Base-by-base conservation (phyloP, 1,140 invertebrate genomes). In the Ladona fulva region DNA sequence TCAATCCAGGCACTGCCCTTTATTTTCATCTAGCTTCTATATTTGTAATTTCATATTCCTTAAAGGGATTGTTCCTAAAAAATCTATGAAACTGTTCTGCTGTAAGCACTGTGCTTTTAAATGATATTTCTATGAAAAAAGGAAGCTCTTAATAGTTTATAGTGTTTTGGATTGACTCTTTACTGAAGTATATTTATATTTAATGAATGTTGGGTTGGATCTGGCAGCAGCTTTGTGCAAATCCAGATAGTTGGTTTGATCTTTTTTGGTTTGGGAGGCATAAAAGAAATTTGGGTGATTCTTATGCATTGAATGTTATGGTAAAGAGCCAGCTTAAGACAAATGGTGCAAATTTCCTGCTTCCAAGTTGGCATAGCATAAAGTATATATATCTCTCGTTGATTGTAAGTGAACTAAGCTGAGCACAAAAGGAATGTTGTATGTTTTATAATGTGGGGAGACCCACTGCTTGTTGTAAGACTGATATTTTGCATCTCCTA, bases 141-240 rank as follows among this genome's bases (percentile, higher is more conserved):
- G 52, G 52, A 66, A 66, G 52, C 52, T 66, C 52, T 66, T 66
- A 16, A 66, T 66, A 66, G 52, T 66, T 66, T 66, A 66, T 66
- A 66, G 52, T 19, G 52, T 66, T 66, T 66, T 66, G 52, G 52
- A 66, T 66, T 66, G 14, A 66, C 52, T 22, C 52, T 66, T 66
- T 66, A 66, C 52, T 66, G 52, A 66, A 66, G 52, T 66, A 66
- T 66, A 66, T 66, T 66, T 66, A 66, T 66, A 66, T 66, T 66
- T 66, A 66, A 66, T 22, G 52, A 22, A 66, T 66, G 52, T 66
- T 66, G 52, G 52, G 52, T 66, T 66, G 52, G 52, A 66, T 66
- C 52, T 66, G 52, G 52, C 52, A 66, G 52, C 52, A 66, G 52
- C 52, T 66, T 66, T 19, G 14, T 66, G 52, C 52, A 66, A 66